phyloP scores from a whole-genome alignment of 2,113 vertebrate genomes.

The Camelus bactrianus region DNA sequence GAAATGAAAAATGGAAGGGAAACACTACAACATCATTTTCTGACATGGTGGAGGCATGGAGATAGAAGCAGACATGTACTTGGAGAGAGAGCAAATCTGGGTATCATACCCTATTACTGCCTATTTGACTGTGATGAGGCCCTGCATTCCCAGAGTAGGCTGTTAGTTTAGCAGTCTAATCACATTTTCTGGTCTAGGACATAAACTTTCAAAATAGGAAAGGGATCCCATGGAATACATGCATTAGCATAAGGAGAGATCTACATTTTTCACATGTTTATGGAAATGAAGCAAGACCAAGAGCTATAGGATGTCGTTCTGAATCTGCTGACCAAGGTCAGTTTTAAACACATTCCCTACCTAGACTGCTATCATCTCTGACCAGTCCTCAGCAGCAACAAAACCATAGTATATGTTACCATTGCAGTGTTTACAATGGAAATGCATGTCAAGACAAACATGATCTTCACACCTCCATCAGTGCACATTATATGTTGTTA shows the following conservation, averaged over 20 bases:
- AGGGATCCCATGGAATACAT: neutral
- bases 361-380: neutral
- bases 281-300: conserved; percentile 60
- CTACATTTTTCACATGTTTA: conserved; percentile 39
- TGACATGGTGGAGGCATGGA: neutral
- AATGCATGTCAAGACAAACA: conserved; percentile 48
- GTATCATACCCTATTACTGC: neutral
- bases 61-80: neutral
- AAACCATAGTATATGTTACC: neutral
- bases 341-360: conserved; percentile 32
- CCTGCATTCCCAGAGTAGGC: neutral
- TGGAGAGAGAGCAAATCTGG: neutral
- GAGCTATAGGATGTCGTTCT: conserved; percentile 21
- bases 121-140: neutral
- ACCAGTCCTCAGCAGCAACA: neutral
- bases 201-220: conserved; percentile 43
- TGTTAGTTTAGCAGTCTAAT: conserved; percentile 18
- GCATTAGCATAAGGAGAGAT: conserved; percentile 22
- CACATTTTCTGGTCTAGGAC: conserved; percentile 53
- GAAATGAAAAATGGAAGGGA: conserved; percentile 3
- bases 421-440: neutral
- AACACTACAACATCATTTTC: neutral
- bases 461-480: neutral
- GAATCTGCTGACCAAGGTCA: conserved; percentile 32
- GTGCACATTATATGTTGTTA: neutral